These are phyloP conservation scores for Andricus grossulariae DNA, from an alignment of 1,140 invertebrate genomes.

Conservation along the genomic window DNA sequence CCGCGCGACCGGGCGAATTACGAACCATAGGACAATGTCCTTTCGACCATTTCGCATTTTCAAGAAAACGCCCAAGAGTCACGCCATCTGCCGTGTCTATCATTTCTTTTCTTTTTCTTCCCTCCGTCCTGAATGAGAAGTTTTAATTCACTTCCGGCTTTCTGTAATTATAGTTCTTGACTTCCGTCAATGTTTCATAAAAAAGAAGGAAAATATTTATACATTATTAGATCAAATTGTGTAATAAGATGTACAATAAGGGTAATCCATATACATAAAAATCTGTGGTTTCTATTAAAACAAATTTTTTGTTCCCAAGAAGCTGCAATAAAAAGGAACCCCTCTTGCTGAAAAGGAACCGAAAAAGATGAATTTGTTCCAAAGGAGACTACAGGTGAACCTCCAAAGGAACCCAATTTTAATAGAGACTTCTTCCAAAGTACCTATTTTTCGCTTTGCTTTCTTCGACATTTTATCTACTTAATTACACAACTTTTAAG, in stretches of 20 bases:
- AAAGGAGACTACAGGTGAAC: too few species aligned
- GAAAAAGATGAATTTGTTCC: too few species aligned
- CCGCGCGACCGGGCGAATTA: slow-evolving; percentile 66
- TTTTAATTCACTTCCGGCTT: slow-evolving; percentile 31
- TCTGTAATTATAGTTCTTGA: background rate
- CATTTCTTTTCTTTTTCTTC: slow-evolving; percentile 23
- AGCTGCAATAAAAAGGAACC: too few species aligned
- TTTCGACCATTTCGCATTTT: slow-evolving; percentile 40
- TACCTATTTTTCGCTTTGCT: too few species aligned
- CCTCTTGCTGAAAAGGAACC: too few species aligned
- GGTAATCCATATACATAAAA: too few species aligned
- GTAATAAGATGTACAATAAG: background rate
- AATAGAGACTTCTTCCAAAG: too few species aligned
- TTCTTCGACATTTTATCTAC: too few species aligned
- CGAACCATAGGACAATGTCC: slow-evolving; percentile 50
- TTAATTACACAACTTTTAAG: too few species aligned
- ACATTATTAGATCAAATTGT: slow-evolving; percentile 6
- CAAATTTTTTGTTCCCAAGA: too few species aligned
- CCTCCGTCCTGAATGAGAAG: slow-evolving; percentile 11
- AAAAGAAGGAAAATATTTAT: slow-evolving; percentile 22
- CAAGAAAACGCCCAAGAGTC: slow-evolving; percentile 41
- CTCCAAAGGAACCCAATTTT: too few species aligned
- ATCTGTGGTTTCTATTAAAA: too few species aligned
- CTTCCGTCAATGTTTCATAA: slow-evolving; percentile 3
- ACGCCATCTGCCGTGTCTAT: slow-evolving; percentile 30